Evolutionary conservation across 1,140 invertebrate species (phyloP).

Genomic region (Drosophila punjabiensis): DNA sequence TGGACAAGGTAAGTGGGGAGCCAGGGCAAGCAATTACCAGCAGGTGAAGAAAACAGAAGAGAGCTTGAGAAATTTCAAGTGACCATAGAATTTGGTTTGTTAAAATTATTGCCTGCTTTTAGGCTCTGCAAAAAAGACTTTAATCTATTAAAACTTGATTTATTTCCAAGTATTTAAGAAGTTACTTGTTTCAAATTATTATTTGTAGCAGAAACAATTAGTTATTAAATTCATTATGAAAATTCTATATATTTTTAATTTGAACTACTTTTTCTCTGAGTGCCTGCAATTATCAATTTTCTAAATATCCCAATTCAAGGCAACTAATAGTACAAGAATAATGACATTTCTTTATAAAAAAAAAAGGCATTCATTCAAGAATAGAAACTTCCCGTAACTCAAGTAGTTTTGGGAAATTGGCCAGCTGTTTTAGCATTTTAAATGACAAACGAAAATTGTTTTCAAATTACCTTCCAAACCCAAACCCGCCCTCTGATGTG

Average conservation of each 20-base stretch:
- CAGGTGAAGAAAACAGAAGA: not conserved
- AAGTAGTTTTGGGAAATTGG: conserved; percentile 21
- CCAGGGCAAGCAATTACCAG: not conserved
- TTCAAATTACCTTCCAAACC: conserved; percentile 9
- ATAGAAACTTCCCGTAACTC: not conserved
- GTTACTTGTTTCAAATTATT: no score
- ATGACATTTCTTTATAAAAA: not conserved
- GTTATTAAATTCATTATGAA: not conserved
- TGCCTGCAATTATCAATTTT: not conserved
- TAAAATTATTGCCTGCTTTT: no score
- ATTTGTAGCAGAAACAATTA: no score
- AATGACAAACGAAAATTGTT: conserved; percentile 27
- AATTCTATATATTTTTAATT: not conserved
- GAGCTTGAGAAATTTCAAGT: no score
- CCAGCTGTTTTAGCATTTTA: conserved; percentile 34
- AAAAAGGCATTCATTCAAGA: not conserved
- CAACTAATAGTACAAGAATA: not conserved
- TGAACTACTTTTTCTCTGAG: not conserved
- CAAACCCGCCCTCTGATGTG: conserved; percentile 26
- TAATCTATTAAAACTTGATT: no score
- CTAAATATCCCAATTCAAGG: not conserved
- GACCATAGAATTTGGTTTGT: not conserved
- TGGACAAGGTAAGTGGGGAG: conserved; percentile 91
- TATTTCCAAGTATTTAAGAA: no score
- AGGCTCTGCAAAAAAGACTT: no score